Conservation (phyloP, 2,888 invertebrate genomes). For the Chloroclysta siterata region DNA sequence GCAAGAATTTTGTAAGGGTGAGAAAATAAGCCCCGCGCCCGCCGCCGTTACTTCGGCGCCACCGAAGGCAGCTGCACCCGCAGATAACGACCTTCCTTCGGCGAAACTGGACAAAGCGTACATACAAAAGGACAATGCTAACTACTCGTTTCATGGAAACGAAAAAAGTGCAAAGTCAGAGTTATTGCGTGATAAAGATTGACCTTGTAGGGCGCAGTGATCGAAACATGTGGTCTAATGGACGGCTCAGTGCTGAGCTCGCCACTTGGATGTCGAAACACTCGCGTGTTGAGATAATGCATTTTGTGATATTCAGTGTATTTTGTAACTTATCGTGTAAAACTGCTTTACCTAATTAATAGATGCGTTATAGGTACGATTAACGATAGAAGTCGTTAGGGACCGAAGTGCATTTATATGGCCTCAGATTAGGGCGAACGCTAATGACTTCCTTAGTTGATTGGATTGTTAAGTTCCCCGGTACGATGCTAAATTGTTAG, state of each 20-base stretch:
- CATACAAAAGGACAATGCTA: conserved; percentile 77
- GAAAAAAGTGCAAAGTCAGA: conserved; percentile 84
- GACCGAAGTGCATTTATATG: conserved; percentile 60
- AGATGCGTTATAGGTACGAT: conserved; percentile 56
- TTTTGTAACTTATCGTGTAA: conserved; percentile 65
- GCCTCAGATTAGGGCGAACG: conserved; percentile 52
- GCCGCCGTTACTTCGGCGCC: conserved; percentile 45
- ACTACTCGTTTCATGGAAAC: conserved; percentile 76
- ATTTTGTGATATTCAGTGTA: conserved; percentile 81
- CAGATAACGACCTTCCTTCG: conserved; percentile 74
- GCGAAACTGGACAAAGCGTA: conserved; percentile 82
- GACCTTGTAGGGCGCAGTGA: conserved; percentile 60
- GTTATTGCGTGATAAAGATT: conserved; percentile 81
- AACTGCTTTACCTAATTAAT: conserved; percentile 57
- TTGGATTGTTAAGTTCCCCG: conserved; percentile 49
- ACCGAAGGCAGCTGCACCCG: conserved; percentile 50
- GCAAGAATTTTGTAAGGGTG: conserved; percentile 76
- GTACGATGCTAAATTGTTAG: conserved; percentile 53
- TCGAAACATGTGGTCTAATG: conserved; percentile 62
- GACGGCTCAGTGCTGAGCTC: conserved; percentile 62
- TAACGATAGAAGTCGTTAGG: conserved; percentile 46
- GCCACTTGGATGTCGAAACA: conserved; percentile 62
- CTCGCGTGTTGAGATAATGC: conserved; percentile 63
- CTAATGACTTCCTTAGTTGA: conserved; percentile 37
- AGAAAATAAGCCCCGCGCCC: conserved; percentile 67